Evolutionary conservation across 2,797 vertebrate species (phyloP), one percentile per base, ranked within the genome.

Genomic region (Hemitrygon akajei): DNA sequence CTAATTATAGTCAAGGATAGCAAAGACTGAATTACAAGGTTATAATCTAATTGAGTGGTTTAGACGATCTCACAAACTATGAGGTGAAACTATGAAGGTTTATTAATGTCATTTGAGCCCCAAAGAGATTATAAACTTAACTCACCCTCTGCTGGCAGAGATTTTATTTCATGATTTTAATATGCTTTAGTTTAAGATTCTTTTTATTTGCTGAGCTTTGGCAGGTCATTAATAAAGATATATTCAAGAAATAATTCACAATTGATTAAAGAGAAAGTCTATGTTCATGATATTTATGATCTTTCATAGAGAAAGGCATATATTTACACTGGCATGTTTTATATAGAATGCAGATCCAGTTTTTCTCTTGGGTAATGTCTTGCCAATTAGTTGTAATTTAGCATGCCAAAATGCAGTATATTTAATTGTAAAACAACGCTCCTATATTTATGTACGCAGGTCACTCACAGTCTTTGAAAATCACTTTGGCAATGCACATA

Each of bases 31-130:
- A 71, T 93, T 93, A 76, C 91, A 47, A 93, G 91, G 66, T 93
- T 76, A 76, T 93, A 93, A 76, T 93, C 71, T 93, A 93, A 93
- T 75, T 75, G 71, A 76, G 11, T 56, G 71, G 25, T 75, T 93
- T 76, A 76, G 71, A 76, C 76, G 91, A 76, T 93, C 91, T 93
- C 91, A 76, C 47, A 93, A 93, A 93, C 69, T 71, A 93, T 73
- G 73, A 73, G 40, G 91, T 93, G 91, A 93, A 56, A 56, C 91
- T 75, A 47, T 37, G 56, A 40, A 5, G 76, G n/a, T 93, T 56
- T 93, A 93, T 93, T 40, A 76, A 93, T 56, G 91, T 76, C 69
- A 93, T 76, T 76, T 75, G 91, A 73, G 76, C 71, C 34, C 91
- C 71, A 93, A 76, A 75, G 69, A 56, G 71, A 93, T 93, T 93